These are phyloP conservation scores for Podarcis cretensis DNA, from an alignment of 2,113 vertebrate species.

Conservation along the genomic window DNA sequence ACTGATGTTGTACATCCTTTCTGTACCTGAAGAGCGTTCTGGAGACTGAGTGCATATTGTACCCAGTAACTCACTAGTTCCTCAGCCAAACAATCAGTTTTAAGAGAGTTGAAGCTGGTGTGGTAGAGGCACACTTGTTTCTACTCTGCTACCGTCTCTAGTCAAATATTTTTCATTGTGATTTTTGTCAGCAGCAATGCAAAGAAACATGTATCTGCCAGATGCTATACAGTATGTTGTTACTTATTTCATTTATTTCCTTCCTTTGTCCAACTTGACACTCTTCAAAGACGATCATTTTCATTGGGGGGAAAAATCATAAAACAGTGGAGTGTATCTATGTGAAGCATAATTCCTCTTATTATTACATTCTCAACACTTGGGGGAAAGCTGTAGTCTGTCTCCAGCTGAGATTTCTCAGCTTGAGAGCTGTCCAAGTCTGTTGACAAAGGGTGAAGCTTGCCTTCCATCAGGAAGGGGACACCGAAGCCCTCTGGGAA, in stretches of 20 bases:
- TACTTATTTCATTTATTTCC: background rate
- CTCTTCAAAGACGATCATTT: background rate
- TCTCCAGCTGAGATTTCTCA: background rate
- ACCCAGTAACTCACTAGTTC: background rate
- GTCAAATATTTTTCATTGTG: background rate
- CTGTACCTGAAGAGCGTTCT: background rate
- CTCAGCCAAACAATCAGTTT: background rate
- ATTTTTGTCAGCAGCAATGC: background rate
- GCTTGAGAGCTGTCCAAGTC: background rate
- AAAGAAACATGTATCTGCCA: background rate
- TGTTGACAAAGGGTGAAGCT: background rate
- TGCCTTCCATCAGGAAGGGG: conserved; percentile 16
- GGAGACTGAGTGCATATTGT: background rate
- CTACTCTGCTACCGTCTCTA: background rate
- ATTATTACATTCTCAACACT: background rate
- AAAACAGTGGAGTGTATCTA: background rate
- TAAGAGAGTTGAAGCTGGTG: background rate
- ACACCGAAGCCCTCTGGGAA: background rate
- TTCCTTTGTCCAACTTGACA: background rate
- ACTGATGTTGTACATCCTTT: background rate
- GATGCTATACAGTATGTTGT: background rate
- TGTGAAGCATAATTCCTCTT: background rate
- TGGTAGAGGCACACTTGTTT: background rate
- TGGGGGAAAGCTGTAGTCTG: background rate
- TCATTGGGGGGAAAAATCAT: background rate